Evolutionary conservation across 2,113 vertebrate species (phyloP).

Genomic region (Scartelaos histophorus): DNA sequence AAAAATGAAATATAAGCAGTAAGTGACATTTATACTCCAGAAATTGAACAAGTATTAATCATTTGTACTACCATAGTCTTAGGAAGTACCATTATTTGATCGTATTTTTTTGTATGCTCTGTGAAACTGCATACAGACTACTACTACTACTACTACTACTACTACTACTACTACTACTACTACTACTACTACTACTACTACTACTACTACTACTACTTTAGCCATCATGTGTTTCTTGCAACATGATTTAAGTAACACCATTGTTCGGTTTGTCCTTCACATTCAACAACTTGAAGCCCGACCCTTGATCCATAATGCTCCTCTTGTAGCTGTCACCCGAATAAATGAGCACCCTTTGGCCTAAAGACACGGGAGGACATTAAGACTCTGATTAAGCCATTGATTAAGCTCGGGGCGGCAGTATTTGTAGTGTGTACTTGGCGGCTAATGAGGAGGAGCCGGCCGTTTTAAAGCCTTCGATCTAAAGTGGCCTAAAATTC

Average conservation of each 20-base stretch:
- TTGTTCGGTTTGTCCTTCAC: not conserved
- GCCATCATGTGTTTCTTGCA: not conserved
- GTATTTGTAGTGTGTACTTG: slow-evolving; percentile 47
- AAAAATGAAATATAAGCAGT: too few species aligned
- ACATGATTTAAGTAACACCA: not conserved
- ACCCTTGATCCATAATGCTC: not conserved
- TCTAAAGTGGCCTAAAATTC: slow-evolving; percentile 51
- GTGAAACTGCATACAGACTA: too few species aligned
- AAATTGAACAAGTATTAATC: too few species aligned
- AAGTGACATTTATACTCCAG: too few species aligned
- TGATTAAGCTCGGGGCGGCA: slow-evolving; percentile 56
- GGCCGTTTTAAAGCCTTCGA: slow-evolving; percentile 62
- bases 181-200: too few species aligned
- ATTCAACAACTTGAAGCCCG: not conserved
- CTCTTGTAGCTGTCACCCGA: slow-evolving; percentile 1
- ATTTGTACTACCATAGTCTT: too few species aligned
- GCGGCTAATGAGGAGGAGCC: slow-evolving; percentile 59
- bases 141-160: too few species aligned
- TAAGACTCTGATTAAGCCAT: slow-evolving; percentile 55
- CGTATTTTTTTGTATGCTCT: too few species aligned
- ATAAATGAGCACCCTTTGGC: slow-evolving; percentile 17
- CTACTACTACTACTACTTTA: too few species aligned
- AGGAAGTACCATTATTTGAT: too few species aligned
- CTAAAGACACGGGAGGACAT: slow-evolving; percentile 32
- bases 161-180: too few species aligned